A percentile compares a stretch with the other conserved stretches of the same genome.
Conservation (phyloP, 2,797 vertebrate species). For the Etheostoma perlongum region DNA sequence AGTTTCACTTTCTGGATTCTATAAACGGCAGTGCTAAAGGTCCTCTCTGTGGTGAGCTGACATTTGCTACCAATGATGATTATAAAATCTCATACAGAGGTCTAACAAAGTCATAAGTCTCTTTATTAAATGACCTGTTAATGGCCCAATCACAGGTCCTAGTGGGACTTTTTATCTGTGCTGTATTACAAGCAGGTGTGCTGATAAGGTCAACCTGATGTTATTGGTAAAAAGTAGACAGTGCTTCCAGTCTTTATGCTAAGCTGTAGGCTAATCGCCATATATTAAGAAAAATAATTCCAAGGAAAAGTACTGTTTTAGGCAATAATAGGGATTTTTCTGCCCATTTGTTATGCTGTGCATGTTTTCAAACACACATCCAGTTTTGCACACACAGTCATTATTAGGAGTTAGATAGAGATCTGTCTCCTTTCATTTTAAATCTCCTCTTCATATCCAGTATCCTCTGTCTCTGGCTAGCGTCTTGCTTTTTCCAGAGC, state of each 20-base stretch:
- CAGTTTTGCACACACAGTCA: neutral
- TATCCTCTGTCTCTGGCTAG: slow-evolving; percentile 55
- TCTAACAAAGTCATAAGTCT: slow-evolving; percentile 14
- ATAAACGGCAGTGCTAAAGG: neutral
- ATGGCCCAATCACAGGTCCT: neutral
- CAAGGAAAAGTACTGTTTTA: neutral
- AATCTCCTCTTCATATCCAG: slow-evolving; percentile 46
- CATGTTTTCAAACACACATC: slow-evolving; percentile 9
- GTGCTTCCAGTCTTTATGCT: neutral
- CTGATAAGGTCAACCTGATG: neutral
- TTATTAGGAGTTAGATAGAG: slow-evolving; percentile 13
- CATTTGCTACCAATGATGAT: neutral
- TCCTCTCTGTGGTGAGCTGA: slow-evolving; percentile 2
- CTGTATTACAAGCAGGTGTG: slow-evolving; percentile 3
- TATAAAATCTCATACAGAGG: neutral
- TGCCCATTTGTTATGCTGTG: neutral
- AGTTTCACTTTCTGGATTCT: neutral
- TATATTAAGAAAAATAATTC: neutral
- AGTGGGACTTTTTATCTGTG: slow-evolving; percentile 2
- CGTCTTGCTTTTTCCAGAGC: slow-evolving; percentile 38
- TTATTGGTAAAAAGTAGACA: neutral
- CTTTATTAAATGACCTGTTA: neutral
- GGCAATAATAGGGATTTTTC: no score
- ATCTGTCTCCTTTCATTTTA: slow-evolving; percentile 25
- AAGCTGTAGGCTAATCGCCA: neutral